These are phyloP conservation scores for Alcedo quadribrachys DNA, from an alignment of 2,797 vertebrate genomes.

Conservation along the genomic window DNA sequence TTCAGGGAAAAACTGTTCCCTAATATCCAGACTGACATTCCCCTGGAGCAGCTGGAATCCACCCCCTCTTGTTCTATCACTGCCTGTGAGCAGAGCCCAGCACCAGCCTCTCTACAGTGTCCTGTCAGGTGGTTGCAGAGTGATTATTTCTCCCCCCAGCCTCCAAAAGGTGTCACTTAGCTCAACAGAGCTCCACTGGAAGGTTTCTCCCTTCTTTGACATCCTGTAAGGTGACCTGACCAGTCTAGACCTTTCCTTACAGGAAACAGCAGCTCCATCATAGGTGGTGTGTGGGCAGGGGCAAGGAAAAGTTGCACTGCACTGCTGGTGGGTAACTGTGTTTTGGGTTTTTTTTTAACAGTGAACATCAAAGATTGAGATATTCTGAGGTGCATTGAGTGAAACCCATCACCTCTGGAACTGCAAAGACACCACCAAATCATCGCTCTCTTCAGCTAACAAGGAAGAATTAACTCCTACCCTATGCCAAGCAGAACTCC, in stretches of 20 bases:
- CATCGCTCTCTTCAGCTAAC: not conserved
- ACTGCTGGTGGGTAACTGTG: fast-evolving
- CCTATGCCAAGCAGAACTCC: not conserved
- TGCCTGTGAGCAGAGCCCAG: too few relatives aligned
- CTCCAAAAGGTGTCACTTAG: not conserved
- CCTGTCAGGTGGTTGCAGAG: too few relatives aligned
- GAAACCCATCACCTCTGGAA: not conserved
- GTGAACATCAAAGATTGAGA: not conserved
- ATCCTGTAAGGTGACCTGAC: not conserved
- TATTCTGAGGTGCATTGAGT: not conserved
- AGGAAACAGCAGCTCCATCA: not conserved
- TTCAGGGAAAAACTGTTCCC: too few relatives aligned
- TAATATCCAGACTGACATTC: too few relatives aligned
- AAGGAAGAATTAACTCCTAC: not conserved
- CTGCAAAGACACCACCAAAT: not conserved
- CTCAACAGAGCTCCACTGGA: not conserved
- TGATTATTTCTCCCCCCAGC: too few relatives aligned
- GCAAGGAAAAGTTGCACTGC: not conserved
- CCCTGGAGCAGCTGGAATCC: too few relatives aligned
- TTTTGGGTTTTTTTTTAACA: not conserved
- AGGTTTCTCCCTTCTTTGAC: not conserved
- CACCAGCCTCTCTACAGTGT: too few relatives aligned
- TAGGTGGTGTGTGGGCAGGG: not conserved
- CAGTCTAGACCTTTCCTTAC: not conserved
- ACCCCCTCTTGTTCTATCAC: too few relatives aligned